phyloP scores from a whole-genome alignment of 2,888 invertebrate species.

The Limnephilus rhombicus region DNA sequence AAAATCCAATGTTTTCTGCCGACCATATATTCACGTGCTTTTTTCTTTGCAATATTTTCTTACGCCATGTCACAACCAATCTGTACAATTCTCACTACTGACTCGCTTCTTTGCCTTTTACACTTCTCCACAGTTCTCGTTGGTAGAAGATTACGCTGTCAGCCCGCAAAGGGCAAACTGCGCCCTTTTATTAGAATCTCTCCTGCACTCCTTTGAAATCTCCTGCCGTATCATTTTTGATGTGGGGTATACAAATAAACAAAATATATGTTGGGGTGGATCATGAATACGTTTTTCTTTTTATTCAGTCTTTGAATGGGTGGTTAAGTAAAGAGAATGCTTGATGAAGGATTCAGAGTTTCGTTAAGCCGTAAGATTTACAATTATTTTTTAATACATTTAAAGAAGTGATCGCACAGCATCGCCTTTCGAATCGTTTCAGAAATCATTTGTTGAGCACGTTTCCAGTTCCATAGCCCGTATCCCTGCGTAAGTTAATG shows the following conservation, averaged over 20 bases:
- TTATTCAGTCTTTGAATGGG: not conserved
- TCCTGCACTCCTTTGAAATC: not conserved
- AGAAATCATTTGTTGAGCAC: too few species aligned
- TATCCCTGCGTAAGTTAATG: too few species aligned
- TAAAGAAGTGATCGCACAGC: too few species aligned
- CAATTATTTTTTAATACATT: too few species aligned
- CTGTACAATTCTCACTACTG: not conserved
- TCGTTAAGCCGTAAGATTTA: not conserved
- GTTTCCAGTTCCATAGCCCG: too few species aligned
- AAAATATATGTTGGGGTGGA: not conserved
- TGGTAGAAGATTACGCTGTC: not conserved
- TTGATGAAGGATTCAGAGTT: not conserved
- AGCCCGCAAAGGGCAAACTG: slow-evolving; percentile 26
- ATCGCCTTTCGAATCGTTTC: too few species aligned
- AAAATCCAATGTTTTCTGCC: too few species aligned
- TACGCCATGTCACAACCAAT: not conserved
- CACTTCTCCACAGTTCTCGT: not conserved
- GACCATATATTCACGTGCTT: not conserved
- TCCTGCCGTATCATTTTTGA: not conserved
- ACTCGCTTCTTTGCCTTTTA: not conserved
- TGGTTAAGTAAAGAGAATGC: not conserved
- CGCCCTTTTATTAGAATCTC: not conserved
- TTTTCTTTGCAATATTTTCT: not conserved
- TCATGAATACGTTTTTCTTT: not conserved
- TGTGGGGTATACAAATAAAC: not conserved